Evolutionary conservation across 2,797 vertebrate genomes (phyloP).

Genomic region (Tolypeutes matacus): DNA sequence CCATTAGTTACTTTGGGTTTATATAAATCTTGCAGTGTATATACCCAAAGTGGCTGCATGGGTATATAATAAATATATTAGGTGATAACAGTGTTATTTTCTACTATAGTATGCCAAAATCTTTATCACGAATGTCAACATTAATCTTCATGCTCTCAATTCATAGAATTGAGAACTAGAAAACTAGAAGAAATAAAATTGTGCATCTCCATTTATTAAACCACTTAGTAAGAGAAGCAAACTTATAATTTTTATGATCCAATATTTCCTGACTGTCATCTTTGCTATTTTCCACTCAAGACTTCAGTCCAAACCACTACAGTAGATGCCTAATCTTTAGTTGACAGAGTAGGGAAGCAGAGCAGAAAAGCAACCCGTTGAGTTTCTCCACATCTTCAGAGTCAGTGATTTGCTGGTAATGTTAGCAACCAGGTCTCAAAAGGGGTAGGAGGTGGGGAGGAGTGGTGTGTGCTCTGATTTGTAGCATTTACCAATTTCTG

Average conservation of each 20-base stretch:
- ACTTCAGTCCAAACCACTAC: background rate
- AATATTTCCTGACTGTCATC: background rate
- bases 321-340: background rate
- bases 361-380: background rate
- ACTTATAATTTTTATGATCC: background rate
- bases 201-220: background rate
- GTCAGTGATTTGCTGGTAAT: background rate
- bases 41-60: background rate
- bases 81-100: background rate
- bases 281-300: background rate
- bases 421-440: background rate
- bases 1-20: background rate
- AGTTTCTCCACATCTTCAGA: background rate
- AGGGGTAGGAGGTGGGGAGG: background rate
- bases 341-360: background rate
- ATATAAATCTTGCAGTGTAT: background rate
- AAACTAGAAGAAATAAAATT: conserved; percentile 3
- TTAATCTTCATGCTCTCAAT: background rate
- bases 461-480: background rate
- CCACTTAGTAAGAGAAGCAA: background rate
- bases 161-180: background rate
- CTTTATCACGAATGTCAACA: background rate
- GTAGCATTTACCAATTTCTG: background rate
- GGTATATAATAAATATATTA: background rate
- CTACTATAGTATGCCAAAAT: background rate